Evolutionary conservation across 2,113 vertebrate species (phyloP).

Genomic region (Thamnaconus septentrionalis): DNA sequence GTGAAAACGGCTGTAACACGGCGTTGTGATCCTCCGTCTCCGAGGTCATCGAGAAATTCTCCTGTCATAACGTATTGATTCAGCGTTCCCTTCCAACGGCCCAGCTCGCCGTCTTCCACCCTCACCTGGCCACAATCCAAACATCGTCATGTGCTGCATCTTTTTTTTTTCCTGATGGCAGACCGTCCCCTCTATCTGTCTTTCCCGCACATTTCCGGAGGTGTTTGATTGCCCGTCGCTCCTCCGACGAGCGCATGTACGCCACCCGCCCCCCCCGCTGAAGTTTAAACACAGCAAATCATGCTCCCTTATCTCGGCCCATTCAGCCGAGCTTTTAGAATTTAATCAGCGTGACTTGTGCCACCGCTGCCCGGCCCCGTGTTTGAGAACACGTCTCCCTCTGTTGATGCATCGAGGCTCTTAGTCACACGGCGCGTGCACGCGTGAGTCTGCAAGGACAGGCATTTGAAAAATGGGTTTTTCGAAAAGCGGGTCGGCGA

Average conservation of each 20-base stretch:
- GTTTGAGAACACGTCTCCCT: slow-evolving; percentile 40
- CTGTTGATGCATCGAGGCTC: slow-evolving; percentile 6
- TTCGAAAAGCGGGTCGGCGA: too few species aligned
- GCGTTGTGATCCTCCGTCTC: too few species aligned
- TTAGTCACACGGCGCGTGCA: background rate
- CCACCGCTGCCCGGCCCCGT: slow-evolving; percentile 25
- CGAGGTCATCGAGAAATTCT: too few species aligned
- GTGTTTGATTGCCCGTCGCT: slow-evolving; percentile 38
- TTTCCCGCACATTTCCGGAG: slow-evolving; percentile 16
- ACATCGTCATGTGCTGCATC: too few species aligned
- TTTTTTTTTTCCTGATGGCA: too few species aligned
- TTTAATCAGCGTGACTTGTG: slow-evolving; percentile 48
- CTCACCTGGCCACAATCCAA: too few species aligned
- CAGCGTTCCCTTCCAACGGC: too few species aligned
- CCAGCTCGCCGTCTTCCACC: too few species aligned
- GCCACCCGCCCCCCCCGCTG: slow-evolving; percentile 20
- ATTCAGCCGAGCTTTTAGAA: slow-evolving; percentile 49
- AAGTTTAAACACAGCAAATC: slow-evolving; percentile 56
- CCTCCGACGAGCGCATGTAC: slow-evolving; percentile 19
- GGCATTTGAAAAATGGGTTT: too few species aligned
- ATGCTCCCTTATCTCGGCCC: slow-evolving; percentile 46
- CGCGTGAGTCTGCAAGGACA: too few species aligned
- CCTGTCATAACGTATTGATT: too few species aligned
- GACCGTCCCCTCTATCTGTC: background rate
- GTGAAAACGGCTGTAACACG: too few species aligned